A percentile compares a stretch with the other conserved stretches of the same genome.
phyloP scores from a whole-genome alignment of 2,888 invertebrate genomes.

The Ormyrus pomaceus region DNA sequence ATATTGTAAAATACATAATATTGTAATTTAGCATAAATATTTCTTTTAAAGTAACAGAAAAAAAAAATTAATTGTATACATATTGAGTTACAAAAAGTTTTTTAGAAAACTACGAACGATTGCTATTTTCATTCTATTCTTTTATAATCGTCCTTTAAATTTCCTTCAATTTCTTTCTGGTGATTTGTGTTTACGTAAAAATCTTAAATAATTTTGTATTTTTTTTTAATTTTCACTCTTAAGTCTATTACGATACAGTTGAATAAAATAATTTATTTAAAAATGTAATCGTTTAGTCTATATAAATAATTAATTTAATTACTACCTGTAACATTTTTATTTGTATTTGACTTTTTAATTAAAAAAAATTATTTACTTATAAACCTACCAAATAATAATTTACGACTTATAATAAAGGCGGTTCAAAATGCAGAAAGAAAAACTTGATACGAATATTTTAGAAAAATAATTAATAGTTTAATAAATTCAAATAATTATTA shows the following conservation, averaged over 20 bases:
- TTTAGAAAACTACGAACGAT: slow-evolving; percentile 23
- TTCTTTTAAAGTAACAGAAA: slow-evolving; percentile 32
- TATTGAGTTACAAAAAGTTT: slow-evolving; percentile 43
- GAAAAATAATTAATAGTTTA: too few species aligned
- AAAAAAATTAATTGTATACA: slow-evolving; percentile 39
- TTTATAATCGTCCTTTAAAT: neutral
- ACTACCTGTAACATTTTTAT: too few species aligned
- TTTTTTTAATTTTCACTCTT: slow-evolving; percentile 6
- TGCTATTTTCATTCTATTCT: slow-evolving; percentile 14
- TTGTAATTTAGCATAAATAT: slow-evolving; percentile 31
- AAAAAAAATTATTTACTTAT: too few species aligned
- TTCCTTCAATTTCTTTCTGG: neutral
- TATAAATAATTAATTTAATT: too few species aligned
- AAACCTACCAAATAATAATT: too few species aligned
- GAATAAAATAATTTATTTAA: neutral
- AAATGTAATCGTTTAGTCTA: neutral
- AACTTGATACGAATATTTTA: too few species aligned
- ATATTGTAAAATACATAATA: slow-evolving; percentile 36
- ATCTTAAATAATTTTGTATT: neutral
- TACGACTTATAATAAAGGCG: too few species aligned
- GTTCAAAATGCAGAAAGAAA: too few species aligned
- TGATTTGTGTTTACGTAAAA: slow-evolving; percentile 1
- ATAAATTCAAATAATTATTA: too few species aligned
- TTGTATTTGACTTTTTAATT: too few species aligned
- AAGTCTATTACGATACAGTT: too few species aligned